phyloP scores from a whole-genome alignment of 2,888 invertebrate species.

The Platerodrilus igneus region DNA sequence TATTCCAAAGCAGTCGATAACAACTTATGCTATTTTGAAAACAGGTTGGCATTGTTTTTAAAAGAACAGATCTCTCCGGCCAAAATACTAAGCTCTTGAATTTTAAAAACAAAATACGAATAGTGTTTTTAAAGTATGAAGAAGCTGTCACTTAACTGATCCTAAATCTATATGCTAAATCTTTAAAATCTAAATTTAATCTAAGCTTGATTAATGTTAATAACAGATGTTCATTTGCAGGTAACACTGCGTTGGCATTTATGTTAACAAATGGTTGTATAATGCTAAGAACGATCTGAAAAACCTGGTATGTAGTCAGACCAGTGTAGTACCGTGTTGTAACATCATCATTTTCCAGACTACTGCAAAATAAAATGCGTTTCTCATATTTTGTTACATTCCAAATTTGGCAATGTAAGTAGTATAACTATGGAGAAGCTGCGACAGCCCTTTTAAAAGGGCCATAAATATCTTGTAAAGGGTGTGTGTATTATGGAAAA shows the following conservation, averaged over 20 bases:
- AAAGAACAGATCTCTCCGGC: no score
- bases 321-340: background rate
- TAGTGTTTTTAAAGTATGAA: background rate
- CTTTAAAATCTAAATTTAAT: background rate
- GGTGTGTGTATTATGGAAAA: no score
- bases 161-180: no score
- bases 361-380: no score
- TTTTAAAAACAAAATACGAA: background rate
- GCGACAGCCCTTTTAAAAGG: no score
- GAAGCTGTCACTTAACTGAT: background rate
- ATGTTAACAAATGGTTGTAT: background rate
- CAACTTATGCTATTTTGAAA: background rate
- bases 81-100: constrained; percentile 1
- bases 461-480: no score
- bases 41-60: constrained; percentile 1
- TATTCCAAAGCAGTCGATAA: constrained; percentile 21
- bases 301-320: background rate
- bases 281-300: background rate
- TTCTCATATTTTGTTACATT: no score
- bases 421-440: no score
- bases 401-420: no score
- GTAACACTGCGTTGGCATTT: no score
- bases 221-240: no score
- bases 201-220: background rate
- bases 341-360: constrained; percentile 1